These are phyloP conservation scores for Parapristionchus giblindavisi DNA, from an alignment of 2,888 invertebrate species.

Conservation along the genomic window DNA sequence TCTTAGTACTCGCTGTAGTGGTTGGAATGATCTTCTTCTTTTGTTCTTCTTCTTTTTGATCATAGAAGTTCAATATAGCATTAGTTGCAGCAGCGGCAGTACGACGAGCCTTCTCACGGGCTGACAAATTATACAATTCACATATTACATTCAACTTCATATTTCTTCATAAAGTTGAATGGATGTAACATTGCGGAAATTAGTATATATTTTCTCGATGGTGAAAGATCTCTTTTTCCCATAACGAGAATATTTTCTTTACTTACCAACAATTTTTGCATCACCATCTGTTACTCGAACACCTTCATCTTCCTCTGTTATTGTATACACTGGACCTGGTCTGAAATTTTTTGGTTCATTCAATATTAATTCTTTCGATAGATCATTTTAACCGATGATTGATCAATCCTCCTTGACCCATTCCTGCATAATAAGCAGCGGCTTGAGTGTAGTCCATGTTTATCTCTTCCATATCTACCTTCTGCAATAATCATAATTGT, in stretches of 20 bases:
- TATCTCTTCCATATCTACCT: constrained; percentile 60
- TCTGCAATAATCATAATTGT: constrained; percentile 40
- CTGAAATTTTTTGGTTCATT: too few species aligned
- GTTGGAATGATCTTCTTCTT: constrained; percentile 39
- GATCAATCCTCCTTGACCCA: constrained; percentile 43
- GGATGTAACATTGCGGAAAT: too few species aligned
- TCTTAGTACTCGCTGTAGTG: constrained; percentile 12
- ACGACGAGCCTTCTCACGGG: constrained; percentile 46
- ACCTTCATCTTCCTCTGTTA: constrained; percentile 68
- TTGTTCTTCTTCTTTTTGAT: constrained; percentile 36
- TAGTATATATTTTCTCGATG: too few species aligned
- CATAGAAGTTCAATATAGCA: constrained; percentile 36
- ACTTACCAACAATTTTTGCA: constrained; percentile 22
- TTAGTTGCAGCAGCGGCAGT: constrained; percentile 30
- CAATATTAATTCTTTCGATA: too few species aligned
- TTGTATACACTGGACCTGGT: constrained; percentile 69
- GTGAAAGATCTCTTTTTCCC: not conserved
- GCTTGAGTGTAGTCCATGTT: constrained; percentile 60
- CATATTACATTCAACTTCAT: not conserved
- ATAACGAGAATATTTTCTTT: not conserved
- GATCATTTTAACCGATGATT: constrained; percentile 44
- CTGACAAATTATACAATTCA: constrained; percentile 38
- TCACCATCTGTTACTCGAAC: constrained; percentile 46
- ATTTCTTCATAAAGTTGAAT: too few species aligned
- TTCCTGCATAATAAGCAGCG: constrained; percentile 49